Conservation (phyloP, 2,113 vertebrate species). For the Neotragus moschatus region DNA sequence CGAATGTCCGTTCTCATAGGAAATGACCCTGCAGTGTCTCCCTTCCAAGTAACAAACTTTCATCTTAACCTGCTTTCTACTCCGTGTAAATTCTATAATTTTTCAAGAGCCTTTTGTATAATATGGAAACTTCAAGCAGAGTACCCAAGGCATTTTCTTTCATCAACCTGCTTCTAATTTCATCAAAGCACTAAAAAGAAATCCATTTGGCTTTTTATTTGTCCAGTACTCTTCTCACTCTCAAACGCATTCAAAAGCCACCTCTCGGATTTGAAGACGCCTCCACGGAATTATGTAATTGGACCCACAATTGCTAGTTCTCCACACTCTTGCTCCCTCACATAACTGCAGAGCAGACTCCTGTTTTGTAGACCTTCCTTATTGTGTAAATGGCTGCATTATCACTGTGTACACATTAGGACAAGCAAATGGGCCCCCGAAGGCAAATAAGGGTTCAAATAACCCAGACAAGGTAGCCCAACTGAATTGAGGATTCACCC, state of each 20-base stretch:
- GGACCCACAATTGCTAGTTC: constrained; percentile 75
- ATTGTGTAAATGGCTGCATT: constrained; percentile 78
- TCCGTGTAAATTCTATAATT: constrained; percentile 71
- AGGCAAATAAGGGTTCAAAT: constrained; percentile 82
- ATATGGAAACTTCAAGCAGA: constrained; percentile 71
- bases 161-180: constrained; percentile 79
- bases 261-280: constrained; percentile 65
- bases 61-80: constrained; percentile 41
- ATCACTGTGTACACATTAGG: constrained; percentile 81
- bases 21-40: not conserved
- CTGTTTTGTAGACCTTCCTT: constrained; percentile 76
- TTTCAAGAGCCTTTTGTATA: constrained; percentile 67
- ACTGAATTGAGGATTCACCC: constrained; percentile 76
- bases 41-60: not conserved
- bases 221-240: constrained; percentile 69
- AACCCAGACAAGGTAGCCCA: constrained; percentile 70
- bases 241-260: constrained; percentile 66
- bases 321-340: constrained; percentile 41
- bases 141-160: constrained; percentile 79
- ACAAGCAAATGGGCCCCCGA: constrained; percentile 79
- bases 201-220: constrained; percentile 72
- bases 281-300: constrained; percentile 64
- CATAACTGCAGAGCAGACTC: constrained; percentile 68
- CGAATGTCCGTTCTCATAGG: not conserved
- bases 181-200: constrained; percentile 72